Evolutionary conservation across 2,113 vertebrate genomes (phyloP).

Genomic region (zebrafish (Danio rerio)): DNA sequence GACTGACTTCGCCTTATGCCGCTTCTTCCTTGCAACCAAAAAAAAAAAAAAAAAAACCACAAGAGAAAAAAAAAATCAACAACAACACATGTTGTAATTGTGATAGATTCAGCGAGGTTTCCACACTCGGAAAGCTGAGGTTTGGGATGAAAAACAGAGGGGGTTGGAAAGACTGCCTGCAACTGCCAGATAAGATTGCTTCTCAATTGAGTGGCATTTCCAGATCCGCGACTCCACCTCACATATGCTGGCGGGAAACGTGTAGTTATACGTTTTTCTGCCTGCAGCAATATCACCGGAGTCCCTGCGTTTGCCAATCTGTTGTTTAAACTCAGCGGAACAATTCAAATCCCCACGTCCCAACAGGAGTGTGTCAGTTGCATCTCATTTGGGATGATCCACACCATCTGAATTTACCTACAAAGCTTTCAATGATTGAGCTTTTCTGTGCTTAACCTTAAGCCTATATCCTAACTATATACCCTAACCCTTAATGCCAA

Average conservation of each 20-base stretch:
- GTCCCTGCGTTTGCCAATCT: conserved; percentile 54
- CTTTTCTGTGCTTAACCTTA: no score
- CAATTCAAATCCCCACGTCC: conserved; percentile 53
- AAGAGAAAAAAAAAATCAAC: background rate
- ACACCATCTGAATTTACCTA: background rate
- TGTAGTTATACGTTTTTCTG: conserved; percentile 39
- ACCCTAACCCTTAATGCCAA: no score
- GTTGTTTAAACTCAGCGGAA: conserved; percentile 59
- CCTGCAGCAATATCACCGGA: conserved; percentile 40
- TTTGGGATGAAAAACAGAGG: conserved; percentile 26
- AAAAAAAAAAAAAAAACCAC: conserved; percentile 31
- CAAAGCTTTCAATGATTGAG: no score
- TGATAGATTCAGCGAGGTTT: conserved; percentile 44
- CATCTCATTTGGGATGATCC: conserved; percentile 47
- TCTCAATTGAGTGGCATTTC: conserved; percentile 67
- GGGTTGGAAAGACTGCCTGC: conserved; percentile 59
- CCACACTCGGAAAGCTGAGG: conserved; percentile 16
- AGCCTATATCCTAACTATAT: no score
- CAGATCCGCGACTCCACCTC: conserved; percentile 61
- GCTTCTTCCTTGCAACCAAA: conserved; percentile 27
- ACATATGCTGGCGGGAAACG: conserved; percentile 54
- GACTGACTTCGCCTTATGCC: conserved; percentile 46
- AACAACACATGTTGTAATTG: conserved; percentile 59
- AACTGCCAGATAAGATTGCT: conserved; percentile 72
- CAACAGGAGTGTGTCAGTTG: conserved; percentile 43